Percentiles rank a stretch among this genome's conserved stretches.
These are phyloP conservation scores for Heliconius ismenius DNA, from an alignment of 2,888 invertebrate species.

Conservation along the genomic window DNA sequence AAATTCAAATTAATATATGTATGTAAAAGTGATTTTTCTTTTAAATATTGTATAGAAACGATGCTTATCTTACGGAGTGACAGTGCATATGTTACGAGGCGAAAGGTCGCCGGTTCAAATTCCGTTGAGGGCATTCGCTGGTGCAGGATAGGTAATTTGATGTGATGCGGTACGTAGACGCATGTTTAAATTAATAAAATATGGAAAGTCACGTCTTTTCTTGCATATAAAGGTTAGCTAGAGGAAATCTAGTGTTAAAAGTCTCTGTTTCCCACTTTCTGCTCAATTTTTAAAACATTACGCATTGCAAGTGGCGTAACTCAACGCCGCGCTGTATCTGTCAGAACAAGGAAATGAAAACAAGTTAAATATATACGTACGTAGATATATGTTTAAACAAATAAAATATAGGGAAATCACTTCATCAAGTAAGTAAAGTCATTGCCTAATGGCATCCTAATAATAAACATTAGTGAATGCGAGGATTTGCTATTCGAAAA, in stretches of 20 bases:
- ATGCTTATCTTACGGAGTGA: constrained; percentile 15
- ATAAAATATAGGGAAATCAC: background rate
- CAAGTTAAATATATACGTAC: no score
- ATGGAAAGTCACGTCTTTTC: background rate
- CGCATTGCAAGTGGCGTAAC: no score
- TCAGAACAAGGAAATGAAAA: no score
- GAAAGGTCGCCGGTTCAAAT: constrained; percentile 23
- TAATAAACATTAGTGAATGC: background rate
- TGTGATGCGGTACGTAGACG: constrained; percentile 2
- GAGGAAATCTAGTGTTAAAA: no score
- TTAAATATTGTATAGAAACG: background rate
- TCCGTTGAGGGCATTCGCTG: background rate
- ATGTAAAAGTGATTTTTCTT: constrained; percentile 13
- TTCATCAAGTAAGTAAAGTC: background rate
- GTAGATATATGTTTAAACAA: background rate
- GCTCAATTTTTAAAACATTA: no score
- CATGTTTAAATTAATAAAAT: constrained; percentile 4
- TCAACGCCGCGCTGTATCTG: no score
- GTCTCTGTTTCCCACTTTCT: no score
- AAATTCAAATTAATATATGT: constrained; percentile 12
- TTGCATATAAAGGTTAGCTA: no score
- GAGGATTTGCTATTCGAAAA: background rate
- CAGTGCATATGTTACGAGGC: constrained; percentile 12
- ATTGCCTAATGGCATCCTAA: constrained; percentile 5
- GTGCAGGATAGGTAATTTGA: background rate